phyloP scores from a whole-genome alignment of 1,140 invertebrate genomes.

The Colletes latitarsis region DNA sequence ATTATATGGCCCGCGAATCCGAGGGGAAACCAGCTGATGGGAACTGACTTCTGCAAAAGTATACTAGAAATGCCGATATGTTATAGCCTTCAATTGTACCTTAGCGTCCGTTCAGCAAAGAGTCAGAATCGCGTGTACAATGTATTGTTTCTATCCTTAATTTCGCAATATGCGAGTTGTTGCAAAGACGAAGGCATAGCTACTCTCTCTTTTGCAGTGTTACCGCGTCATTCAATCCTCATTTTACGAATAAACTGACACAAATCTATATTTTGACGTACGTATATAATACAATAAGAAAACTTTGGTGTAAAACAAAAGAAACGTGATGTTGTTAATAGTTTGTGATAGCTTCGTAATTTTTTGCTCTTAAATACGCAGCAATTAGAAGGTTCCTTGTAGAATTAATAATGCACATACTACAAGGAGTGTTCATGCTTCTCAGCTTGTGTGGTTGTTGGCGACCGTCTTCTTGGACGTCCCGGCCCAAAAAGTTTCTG shows the following conservation, averaged over 20 bases:
- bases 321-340: too few relatives aligned
- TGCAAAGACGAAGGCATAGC: too few relatives aligned
- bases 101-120: not conserved
- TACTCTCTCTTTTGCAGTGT: too few relatives aligned
- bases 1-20: not conserved
- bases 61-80: not conserved
- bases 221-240: too few relatives aligned
- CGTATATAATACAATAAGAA: too few relatives aligned
- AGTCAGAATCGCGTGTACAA: not conserved
- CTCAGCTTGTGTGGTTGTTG: constrained; percentile 29
- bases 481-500: not conserved
- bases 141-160: not conserved
- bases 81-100: not conserved
- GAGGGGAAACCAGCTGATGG: not conserved
- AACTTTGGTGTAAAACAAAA: too few relatives aligned
- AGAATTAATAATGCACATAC: not conserved
- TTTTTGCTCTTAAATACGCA: too few relatives aligned
- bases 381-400: not conserved
- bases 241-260: too few relatives aligned
- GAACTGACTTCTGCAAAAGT: not conserved
- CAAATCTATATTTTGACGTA: too few relatives aligned
- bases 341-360: too few relatives aligned
- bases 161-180: too few relatives aligned
- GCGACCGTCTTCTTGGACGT: constrained; percentile 19
- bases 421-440: constrained; percentile 16